A percentile compares a stretch with the other conserved stretches of the same genome.
Evolutionary conservation across 2,888 invertebrate genomes (phyloP).

Genomic region (Microdon myrmicae): DNA sequence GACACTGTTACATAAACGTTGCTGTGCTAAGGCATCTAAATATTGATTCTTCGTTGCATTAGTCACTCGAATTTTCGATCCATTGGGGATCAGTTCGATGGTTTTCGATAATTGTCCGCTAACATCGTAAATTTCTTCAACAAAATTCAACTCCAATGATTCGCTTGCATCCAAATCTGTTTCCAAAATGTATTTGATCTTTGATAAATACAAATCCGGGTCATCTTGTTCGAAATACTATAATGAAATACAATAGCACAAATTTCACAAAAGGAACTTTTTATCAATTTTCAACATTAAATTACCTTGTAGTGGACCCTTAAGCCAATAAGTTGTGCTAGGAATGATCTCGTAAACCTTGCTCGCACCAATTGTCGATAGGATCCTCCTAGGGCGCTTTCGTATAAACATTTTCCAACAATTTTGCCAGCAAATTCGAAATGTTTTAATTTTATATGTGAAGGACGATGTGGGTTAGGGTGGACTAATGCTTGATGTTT

Average conservation of each 20-base stretch:
- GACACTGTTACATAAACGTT: conserved; percentile 83
- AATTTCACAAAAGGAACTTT: not conserved
- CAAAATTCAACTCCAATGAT: conserved; percentile 84
- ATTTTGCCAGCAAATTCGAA: conserved; percentile 94
- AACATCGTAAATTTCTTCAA: conserved; percentile 87
- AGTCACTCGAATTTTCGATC: conserved; percentile 75
- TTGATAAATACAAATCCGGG: conserved; percentile 91
- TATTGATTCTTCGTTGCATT: conserved; percentile 75
- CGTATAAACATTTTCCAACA: conserved; percentile 94
- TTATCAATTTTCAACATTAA: not conserved
- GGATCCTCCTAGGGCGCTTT: conserved; percentile 88
- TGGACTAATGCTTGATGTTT: conserved; percentile 89
- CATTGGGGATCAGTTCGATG: conserved; percentile 85
- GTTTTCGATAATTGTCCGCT: conserved; percentile 80
- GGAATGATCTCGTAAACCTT: conserved; percentile 88
- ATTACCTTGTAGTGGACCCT: conserved; percentile 89
- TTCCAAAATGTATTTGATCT: conserved; percentile 91
- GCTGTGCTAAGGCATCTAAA: conserved; percentile 89
- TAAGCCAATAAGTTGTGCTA: conserved; percentile 93
- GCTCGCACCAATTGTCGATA: conserved; percentile 91
- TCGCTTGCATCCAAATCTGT: conserved; percentile 84
- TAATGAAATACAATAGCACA: not conserved
- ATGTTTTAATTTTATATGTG: conserved; percentile 84
- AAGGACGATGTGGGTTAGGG: conserved; percentile 83
- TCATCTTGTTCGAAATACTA: conserved; percentile 96